Evolutionary conservation across 1,140 invertebrate genomes (phyloP), one percentile per base, ranked within the genome.

Genomic region (Eulimnadia texana): DNA sequence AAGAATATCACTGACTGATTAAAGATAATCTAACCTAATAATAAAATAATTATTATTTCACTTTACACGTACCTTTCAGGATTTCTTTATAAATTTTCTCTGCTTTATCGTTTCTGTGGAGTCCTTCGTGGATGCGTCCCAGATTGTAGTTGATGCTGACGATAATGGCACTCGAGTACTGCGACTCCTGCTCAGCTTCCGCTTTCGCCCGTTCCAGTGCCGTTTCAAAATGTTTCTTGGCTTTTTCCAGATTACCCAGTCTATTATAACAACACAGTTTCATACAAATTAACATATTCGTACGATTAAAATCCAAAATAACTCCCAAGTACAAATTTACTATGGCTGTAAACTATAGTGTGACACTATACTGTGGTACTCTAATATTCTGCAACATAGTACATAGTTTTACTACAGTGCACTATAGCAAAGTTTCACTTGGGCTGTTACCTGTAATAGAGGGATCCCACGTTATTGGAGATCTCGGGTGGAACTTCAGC

Each of bases 131-230:
- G 0, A 98, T 75, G 9, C 95, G 74, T 0, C 91, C 96, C 59
- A 98, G 76, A 77, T 99, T 99, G 72, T 99, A 99, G 2, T 86
- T 93, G 19, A 92, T 95, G 0, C 93, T 97, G 0, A 99, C 92
- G 1, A 90, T 86, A 66, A 99, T 97, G 0, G 91, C 92, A 71
- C 93, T 93, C 68, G 96, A 98, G 72, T 98, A 98, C 63, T 89
- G 86, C 11, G 90, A 84, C 74, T 97, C 93, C 66, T 76, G 72
- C 58, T 74, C 71, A 22, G 85, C 83, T 69, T 93, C 86, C 0
- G 80, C 78, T 70, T 84, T 85, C 16, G 89, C 88, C 52, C 92
- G 77, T 57, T 84, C 80, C 50, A 96, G 71, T 0, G 93, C 90
- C 66, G 87, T 85, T 71, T 93, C 88, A 65, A 96, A 81, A 73